Percentiles rank a stretch among this genome's conserved stretches.
These are phyloP conservation scores for Scaptomyza caliginosa DNA, from an alignment of 2,888 invertebrate species.

Conservation along the genomic window DNA sequence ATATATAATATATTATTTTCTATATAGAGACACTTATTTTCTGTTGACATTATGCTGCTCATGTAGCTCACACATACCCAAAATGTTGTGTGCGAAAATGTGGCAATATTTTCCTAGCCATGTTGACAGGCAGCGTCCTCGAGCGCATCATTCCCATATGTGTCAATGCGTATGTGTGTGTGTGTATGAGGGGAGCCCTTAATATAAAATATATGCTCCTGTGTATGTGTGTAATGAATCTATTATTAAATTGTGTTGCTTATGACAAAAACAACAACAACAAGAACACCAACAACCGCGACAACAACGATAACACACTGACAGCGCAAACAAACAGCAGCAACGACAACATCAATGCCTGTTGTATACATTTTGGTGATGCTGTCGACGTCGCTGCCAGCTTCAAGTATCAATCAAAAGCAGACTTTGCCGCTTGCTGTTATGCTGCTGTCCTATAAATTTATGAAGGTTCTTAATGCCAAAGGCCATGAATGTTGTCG, in stretches of 20 bases:
- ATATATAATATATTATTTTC: conserved; percentile 77
- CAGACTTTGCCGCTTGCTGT: conserved; percentile 51
- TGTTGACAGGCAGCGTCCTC: conserved; percentile 35
- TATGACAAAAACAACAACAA: conserved; percentile 54
- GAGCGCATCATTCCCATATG: conserved; percentile 21
- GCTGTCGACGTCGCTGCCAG: conserved; percentile 26
- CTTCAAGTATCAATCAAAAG: conserved; percentile 74
- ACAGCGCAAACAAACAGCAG: conserved; percentile 43
- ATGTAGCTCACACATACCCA: conserved; percentile 32
- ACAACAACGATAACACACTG: conserved; percentile 37
- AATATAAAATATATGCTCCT: conserved; percentile 51
- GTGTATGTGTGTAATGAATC: conserved; percentile 68
- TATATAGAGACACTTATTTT: conserved; percentile 73
- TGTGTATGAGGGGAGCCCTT: conserved; percentile 13
- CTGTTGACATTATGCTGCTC: conserved; percentile 67
- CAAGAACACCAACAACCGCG: conserved; percentile 37
- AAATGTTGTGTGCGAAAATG: conserved; percentile 47
- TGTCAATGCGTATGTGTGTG: conserved; percentile 5
- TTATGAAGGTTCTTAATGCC: conserved; percentile 75
- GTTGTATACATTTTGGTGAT: conserved; percentile 40
- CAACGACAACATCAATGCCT: conserved; percentile 27
- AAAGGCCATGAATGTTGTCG: conserved; percentile 73
- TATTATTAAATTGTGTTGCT: conserved; percentile 77
- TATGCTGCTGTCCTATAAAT: conserved; percentile 53
- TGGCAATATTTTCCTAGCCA: conserved; percentile 45